A percentile compares a stretch with the other conserved stretches of the same genome.
Conservation (phyloP, 2,888 invertebrate genomes). For the Drosophila falleni region DNA sequence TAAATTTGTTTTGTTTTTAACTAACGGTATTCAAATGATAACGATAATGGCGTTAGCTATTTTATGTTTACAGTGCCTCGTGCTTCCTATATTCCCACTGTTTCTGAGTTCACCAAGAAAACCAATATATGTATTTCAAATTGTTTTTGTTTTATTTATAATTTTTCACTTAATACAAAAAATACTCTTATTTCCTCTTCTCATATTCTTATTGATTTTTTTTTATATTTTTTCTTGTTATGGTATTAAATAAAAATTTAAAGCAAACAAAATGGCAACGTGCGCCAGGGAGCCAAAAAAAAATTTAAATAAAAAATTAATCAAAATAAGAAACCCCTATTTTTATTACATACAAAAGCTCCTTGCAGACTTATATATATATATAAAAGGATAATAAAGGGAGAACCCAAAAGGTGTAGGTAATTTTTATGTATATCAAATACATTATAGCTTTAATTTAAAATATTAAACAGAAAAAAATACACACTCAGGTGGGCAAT, state of each 20-base stretch:
- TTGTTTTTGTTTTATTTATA: constrained; percentile 67
- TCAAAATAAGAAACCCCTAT: constrained; percentile 18
- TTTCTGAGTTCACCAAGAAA: too few relatives aligned
- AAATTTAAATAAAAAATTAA: constrained; percentile 22
- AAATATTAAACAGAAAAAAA: constrained; percentile 42
- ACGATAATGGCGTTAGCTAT: too few relatives aligned
- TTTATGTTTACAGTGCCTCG: too few relatives aligned
- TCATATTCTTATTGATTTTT: constrained; percentile 46
- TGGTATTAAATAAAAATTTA: constrained; percentile 67
- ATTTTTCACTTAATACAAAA: constrained; percentile 77
- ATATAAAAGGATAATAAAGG: neutral
- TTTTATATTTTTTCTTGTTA: constrained; percentile 52
- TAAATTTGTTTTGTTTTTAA: neutral
- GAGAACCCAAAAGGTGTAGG: constrained; percentile 7
- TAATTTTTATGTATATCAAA: constrained; percentile 60
- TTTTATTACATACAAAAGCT: constrained; percentile 30
- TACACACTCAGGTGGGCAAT: constrained; percentile 36
- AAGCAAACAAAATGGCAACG: constrained; percentile 77
- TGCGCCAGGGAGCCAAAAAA: constrained; percentile 62
- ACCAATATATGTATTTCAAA: constrained; percentile 29
- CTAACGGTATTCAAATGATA: too few relatives aligned
- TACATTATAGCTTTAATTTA: constrained; percentile 45
- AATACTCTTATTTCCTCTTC: constrained; percentile 72
- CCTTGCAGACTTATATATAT: constrained; percentile 27
- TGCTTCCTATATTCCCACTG: too few relatives aligned